These are phyloP conservation scores for Anodontia alba DNA, from an alignment of 2,888 invertebrate genomes.

Conservation along the genomic window DNA sequence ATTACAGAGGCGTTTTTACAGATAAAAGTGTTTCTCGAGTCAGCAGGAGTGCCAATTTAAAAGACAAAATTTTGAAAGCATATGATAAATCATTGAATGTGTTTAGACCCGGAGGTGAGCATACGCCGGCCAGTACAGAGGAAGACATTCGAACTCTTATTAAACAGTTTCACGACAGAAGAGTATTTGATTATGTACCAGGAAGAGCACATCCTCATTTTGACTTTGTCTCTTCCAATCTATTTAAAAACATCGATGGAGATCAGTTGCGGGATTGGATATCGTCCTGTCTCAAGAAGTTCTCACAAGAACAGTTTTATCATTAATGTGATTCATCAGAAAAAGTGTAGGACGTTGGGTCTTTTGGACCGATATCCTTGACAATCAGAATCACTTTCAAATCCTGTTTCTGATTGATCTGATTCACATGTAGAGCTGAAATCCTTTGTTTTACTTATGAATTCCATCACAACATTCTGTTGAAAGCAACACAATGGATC, in stretches of 20 bases:
- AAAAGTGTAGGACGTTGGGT: background rate
- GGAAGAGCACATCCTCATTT: constrained; percentile 24
- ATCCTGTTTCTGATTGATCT: constrained; percentile 2
- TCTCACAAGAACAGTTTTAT: constrained; percentile 27
- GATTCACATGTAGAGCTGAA: background rate
- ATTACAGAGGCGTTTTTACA: constrained; percentile 44
- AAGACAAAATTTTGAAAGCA: background rate
- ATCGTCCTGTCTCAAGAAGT: constrained; percentile 5
- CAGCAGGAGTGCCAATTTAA: constrained; percentile 21
- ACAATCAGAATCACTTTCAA: constrained; percentile 5
- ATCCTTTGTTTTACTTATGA: background rate
- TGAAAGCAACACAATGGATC: background rate
- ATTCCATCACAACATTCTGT: background rate
- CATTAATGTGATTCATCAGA: background rate
- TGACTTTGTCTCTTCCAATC: background rate
- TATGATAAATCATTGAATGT: background rate
- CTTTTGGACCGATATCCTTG: background rate
- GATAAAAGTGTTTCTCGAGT: constrained; percentile 44
- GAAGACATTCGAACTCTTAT: constrained; percentile 26
- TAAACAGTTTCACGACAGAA: background rate
- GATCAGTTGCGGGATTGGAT: constrained; percentile 29
- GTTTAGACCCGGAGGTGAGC: constrained; percentile 18
- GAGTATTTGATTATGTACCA: constrained; percentile 23
- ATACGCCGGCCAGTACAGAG: constrained; percentile 18
- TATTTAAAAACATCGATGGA: constrained; percentile 17